Percentiles rank a stretch among this genome's conserved stretches.
Evolutionary conservation across 53 echinoderm and acorn worm species (phyloP).

Genomic region (Actinopyga echinites): DNA sequence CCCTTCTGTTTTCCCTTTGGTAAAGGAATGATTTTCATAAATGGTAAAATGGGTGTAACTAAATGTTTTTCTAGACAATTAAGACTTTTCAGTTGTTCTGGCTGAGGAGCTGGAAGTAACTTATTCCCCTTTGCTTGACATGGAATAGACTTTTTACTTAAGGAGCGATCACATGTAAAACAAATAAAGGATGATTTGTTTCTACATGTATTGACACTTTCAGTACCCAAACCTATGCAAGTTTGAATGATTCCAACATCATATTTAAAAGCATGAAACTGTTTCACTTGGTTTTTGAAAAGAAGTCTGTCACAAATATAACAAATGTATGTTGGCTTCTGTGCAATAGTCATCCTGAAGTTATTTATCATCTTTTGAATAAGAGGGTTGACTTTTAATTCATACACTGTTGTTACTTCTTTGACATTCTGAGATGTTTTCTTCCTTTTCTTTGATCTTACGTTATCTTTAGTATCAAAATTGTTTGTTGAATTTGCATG

Average conservation of each 20-base stretch:
- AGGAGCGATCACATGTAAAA: neutral
- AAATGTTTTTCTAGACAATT: constrained; percentile 46
- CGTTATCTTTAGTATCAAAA: too few relatives aligned
- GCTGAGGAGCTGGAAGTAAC: constrained; percentile 7
- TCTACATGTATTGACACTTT: neutral
- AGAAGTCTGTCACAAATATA: neutral
- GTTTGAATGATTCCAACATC: neutral
- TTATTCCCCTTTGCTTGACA: constrained; percentile 42
- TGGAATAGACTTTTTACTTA: neutral
- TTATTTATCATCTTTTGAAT: neutral
- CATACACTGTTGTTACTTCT: too few relatives aligned
- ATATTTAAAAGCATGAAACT: neutral
- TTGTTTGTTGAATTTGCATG: too few relatives aligned
- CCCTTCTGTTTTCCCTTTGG: constrained; percentile 59
- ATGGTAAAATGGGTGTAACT: constrained; percentile 51
- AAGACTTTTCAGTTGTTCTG: neutral
- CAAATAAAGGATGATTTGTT: neutral
- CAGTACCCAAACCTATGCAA: neutral
- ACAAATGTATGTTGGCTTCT: neutral
- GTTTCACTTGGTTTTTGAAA: neutral
- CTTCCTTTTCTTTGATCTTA: too few relatives aligned
- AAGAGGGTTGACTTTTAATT: too few relatives aligned
- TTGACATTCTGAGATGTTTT: too few relatives aligned
- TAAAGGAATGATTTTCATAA: constrained; percentile 52
- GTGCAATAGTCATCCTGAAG: neutral